These are phyloP conservation scores for Steinernema hermaphroditum DNA, from an alignment of 2,888 invertebrate species.

Conservation along the genomic window DNA sequence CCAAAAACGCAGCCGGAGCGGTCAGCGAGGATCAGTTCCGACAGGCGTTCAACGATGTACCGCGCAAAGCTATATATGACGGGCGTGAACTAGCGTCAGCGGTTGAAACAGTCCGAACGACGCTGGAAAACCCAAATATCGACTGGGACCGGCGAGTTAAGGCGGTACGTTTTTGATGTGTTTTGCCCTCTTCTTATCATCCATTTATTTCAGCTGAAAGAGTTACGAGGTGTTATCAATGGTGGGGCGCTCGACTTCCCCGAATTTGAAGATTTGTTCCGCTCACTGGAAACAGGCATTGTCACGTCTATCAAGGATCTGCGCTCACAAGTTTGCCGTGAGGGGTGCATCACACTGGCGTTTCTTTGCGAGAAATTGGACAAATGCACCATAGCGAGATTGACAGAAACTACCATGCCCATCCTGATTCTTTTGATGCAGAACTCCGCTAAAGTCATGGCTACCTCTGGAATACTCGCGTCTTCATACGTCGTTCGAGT, in stretches of 20 bases:
- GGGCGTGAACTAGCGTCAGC: background rate
- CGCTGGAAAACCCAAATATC: constrained; percentile 73
- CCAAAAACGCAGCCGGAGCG: constrained; percentile 32
- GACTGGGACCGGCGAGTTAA: constrained; percentile 96
- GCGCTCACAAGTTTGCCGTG: constrained; percentile 89
- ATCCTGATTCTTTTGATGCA: constrained; percentile 86
- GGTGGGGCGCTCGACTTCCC: constrained; percentile 77
- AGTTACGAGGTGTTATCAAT: constrained; percentile 76
- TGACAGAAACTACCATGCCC: constrained; percentile 81
- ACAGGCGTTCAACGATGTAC: constrained; percentile 33
- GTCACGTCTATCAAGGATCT: constrained; percentile 83
- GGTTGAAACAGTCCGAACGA: constrained; percentile 24
- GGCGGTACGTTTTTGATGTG: too few species aligned
- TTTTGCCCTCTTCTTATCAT: background rate
- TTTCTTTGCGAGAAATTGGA: constrained; percentile 82
- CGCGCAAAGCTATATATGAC: constrained; percentile 27
- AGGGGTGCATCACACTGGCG: constrained; percentile 91
- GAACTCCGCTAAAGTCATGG: constrained; percentile 85
- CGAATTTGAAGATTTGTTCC: constrained; percentile 78
- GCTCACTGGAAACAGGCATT: constrained; percentile 80
- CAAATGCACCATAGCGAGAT: constrained; percentile 79
- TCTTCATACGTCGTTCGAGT: constrained; percentile 45
- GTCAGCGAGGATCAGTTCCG: constrained; percentile 40
- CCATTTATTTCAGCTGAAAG: constrained; percentile 63
- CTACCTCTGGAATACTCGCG: constrained; percentile 40